Evolutionary conservation across 1,140 invertebrate species (phyloP).

Genomic region (Brachionus rubens): DNA sequence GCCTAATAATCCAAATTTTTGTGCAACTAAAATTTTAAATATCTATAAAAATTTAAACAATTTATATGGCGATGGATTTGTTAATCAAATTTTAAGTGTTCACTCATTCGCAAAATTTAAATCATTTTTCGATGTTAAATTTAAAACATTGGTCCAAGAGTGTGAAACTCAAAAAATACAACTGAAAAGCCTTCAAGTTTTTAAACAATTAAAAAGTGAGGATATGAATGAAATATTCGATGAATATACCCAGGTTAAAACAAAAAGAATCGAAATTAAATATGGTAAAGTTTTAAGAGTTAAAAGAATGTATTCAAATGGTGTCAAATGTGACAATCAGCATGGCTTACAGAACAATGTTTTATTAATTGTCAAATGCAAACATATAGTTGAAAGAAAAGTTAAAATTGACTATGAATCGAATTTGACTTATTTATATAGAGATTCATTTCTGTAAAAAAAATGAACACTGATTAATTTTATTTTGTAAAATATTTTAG

Average conservation of each 20-base stretch:
- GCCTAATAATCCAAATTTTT: not conserved
- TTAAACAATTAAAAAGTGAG: not conserved
- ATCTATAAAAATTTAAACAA: not conserved
- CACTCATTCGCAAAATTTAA: not conserved
- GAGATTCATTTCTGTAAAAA: not conserved
- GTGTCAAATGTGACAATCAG: not conserved
- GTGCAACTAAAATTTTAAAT: not conserved
- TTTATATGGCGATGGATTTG: not conserved
- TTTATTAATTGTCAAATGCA: too few relatives aligned
- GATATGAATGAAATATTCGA: not conserved
- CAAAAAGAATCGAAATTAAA: not conserved
- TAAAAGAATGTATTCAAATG: too few relatives aligned
- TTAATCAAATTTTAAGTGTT: slow-evolving; percentile 18
- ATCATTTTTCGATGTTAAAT: not conserved
- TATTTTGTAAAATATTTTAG: too few relatives aligned
- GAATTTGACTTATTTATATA: not conserved
- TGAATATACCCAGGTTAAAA: not conserved
- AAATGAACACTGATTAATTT: too few relatives aligned
- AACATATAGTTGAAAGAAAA: too few relatives aligned
- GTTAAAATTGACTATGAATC: not conserved
- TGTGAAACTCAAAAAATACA: not conserved
- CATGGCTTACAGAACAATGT: too few relatives aligned
- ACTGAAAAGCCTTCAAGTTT: not conserved
- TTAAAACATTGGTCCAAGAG: not conserved
- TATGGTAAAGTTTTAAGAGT: not conserved